phyloP scores from a whole-genome alignment of 1,140 invertebrate species.

The Schmidtea mediterranea region DNA sequence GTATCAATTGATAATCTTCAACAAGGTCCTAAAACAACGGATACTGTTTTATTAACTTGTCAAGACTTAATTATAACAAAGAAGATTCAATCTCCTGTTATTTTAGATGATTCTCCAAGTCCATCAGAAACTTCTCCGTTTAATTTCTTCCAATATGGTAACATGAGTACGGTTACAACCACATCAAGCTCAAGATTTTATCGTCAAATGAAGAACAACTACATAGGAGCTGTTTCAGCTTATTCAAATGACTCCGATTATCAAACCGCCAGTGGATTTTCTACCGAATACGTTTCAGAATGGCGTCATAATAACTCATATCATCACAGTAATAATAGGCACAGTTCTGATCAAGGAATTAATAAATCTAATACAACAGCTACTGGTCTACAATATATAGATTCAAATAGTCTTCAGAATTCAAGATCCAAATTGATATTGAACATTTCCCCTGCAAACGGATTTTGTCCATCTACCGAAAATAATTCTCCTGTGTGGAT shows the following conservation, averaged over 20 bases:
- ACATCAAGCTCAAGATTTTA: background rate
- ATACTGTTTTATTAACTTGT: background rate
- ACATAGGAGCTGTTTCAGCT: background rate
- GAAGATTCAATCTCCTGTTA: background rate
- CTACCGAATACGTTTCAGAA: no score
- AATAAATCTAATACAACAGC: no score
- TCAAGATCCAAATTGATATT: no score
- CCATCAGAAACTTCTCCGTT: background rate
- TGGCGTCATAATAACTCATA: no score
- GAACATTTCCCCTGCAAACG: no score
- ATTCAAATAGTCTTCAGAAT: no score
- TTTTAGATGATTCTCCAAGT: background rate
- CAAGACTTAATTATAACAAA: background rate
- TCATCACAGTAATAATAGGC: no score
- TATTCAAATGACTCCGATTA: background rate
- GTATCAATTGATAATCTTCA: background rate
- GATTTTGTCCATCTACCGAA: no score
- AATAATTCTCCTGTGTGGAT: no score
- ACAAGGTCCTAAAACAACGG: background rate
- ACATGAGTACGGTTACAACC: background rate
- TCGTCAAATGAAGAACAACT: no score
- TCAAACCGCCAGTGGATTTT: conserved; percentile 2
- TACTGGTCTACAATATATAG: no score
- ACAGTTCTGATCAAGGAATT: no score
- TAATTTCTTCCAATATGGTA: background rate